Evolutionary conservation across 2,797 vertebrate species (phyloP).

Genomic region (Salarias fasciatus): DNA sequence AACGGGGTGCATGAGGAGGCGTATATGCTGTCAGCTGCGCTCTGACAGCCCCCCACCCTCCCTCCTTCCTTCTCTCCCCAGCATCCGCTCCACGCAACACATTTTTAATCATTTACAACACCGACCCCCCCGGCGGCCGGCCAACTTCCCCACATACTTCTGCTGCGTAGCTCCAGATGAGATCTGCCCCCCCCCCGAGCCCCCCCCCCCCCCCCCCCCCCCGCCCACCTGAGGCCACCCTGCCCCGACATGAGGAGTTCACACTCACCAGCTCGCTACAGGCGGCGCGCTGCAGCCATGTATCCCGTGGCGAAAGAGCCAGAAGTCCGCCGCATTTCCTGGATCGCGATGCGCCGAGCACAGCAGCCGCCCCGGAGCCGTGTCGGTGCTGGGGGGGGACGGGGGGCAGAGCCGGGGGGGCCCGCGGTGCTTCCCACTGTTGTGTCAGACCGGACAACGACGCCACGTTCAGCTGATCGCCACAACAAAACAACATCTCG

Average conservation of each 20-base stretch:
- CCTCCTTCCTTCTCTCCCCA: not conserved
- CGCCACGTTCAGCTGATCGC: conserved; percentile 81
- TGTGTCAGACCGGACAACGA: conserved; percentile 77
- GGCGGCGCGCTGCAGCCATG: conserved; percentile 66
- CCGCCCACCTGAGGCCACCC: conserved; percentile 24
- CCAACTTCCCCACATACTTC: conserved; percentile 42
- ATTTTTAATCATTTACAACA: conserved; percentile 9
- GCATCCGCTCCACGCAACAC: conserved; percentile 3
- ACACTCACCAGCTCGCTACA: conserved; percentile 73
- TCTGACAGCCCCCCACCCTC: conserved; percentile 29
- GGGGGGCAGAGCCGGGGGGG: conserved; percentile 42
- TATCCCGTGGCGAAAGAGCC: conserved; percentile 71
- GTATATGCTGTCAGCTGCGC: conserved; percentile 45
- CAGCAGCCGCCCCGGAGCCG: conserved; percentile 47
- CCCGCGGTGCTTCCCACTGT: conserved; percentile 63
- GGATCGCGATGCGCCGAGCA: conserved; percentile 59
- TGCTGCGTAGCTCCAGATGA: conserved; percentile 9
- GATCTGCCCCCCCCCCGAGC: conserved; percentile 58
- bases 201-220: not conserved
- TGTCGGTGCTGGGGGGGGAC: no score
- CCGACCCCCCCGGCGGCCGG: conserved; percentile 14
- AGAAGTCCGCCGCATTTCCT: conserved; percentile 82
- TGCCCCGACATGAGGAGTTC: conserved; percentile 18
- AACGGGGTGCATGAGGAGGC: conserved; percentile 26
- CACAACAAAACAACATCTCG: conserved; percentile 84